Conservation (phyloP, 2,113 vertebrate species). For the Malurus cyaneus region DNA sequence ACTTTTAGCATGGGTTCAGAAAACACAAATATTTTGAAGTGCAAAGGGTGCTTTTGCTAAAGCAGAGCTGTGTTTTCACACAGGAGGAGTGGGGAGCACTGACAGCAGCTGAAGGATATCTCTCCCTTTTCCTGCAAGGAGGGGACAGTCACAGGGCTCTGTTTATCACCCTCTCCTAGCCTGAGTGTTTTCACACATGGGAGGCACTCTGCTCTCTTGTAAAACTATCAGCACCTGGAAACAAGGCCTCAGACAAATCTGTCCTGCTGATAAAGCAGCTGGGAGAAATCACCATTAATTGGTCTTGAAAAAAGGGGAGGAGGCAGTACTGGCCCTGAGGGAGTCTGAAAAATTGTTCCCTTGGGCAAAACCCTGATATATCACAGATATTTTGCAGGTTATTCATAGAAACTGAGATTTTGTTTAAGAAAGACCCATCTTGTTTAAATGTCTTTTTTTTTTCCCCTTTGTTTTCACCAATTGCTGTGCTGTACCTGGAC, state of each 20-base stretch:
- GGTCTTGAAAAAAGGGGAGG: background rate
- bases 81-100: background rate
- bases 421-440: background rate
- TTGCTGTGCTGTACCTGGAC: background rate
- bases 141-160: rapidly evolving
- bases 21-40: background rate
- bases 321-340: rapidly evolving
- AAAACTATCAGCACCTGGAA: background rate
- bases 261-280: background rate
- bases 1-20: background rate
- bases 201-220: background rate
- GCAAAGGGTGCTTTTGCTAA: background rate
- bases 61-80: background rate
- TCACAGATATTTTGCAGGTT: background rate
- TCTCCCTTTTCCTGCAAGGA: background rate
- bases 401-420: background rate
- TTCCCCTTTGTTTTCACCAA: background rate
- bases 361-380: background rate
- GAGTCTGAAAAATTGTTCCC: background rate
- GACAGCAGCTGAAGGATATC: background rate
- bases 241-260: background rate
- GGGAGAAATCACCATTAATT: background rate
- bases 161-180: background rate
- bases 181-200: background rate
- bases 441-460: background rate